Percentiles rank a stretch among this genome's conserved stretches.
These are phyloP conservation scores for Drosophila tropicalis DNA, from an alignment of 1,140 invertebrate species.

Conservation along the genomic window DNA sequence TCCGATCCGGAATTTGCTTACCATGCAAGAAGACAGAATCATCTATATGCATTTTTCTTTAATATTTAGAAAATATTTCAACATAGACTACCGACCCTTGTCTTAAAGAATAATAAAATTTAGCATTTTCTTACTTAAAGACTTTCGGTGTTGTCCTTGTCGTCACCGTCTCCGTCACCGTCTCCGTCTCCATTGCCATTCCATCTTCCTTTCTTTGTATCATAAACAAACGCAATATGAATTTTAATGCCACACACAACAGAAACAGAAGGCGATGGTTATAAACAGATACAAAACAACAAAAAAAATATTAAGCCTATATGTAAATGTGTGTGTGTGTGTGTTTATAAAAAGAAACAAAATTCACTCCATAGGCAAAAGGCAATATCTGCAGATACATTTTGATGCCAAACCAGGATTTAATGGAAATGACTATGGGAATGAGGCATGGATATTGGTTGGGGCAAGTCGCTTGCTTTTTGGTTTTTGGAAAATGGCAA, in stretches of 20 bases:
- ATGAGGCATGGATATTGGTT: slow-evolving; percentile 30
- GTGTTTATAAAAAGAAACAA: neutral
- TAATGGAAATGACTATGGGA: neutral
- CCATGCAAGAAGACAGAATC: no score
- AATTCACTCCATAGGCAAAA: slow-evolving; percentile 34
- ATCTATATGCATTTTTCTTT: no score
- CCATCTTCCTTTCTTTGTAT: neutral
- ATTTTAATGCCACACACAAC: slow-evolving; percentile 47
- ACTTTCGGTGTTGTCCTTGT: neutral
- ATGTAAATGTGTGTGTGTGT: no score
- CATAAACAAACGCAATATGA: slow-evolving; percentile 42
- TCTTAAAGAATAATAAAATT: no score
- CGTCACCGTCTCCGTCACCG: neutral
- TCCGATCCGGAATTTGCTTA: no score
- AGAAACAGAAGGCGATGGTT: slow-evolving; percentile 11
- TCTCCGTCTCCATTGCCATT: neutral
- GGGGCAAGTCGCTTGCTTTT: slow-evolving; percentile 18
- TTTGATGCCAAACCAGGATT: slow-evolving; percentile 16
- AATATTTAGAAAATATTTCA: no score
- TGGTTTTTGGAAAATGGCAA: slow-evolving; percentile 14
- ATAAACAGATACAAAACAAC: slow-evolving; percentile 17
- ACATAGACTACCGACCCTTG: no score
- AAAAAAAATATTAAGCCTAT: slow-evolving; percentile 14
- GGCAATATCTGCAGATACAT: slow-evolving; percentile 53
- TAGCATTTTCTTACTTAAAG: neutral